phyloP scores from a whole-genome alignment of 2,888 invertebrate species.

The Elysia crispata region DNA sequence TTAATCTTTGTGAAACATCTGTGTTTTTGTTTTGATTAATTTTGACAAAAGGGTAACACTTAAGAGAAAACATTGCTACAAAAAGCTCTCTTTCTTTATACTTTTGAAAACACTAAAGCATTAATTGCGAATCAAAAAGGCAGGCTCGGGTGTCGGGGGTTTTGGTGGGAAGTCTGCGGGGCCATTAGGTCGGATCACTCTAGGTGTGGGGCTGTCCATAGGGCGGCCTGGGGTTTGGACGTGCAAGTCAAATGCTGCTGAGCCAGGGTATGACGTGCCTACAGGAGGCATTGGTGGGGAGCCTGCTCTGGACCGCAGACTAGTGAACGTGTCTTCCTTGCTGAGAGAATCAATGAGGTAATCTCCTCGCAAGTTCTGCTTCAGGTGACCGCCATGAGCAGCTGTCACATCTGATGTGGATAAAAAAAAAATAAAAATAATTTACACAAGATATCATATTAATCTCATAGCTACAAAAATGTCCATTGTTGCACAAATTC shows the following conservation, averaged over 20 bases:
- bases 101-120: too few species aligned
- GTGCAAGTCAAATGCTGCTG: not conserved
- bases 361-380: conserved; percentile 11
- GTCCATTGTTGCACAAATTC: too few species aligned
- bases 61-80: too few species aligned
- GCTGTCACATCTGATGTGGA: too few species aligned
- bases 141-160: not conserved
- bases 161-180: not conserved
- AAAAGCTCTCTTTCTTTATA: too few species aligned
- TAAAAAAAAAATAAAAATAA: too few species aligned
- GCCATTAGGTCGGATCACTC: not conserved
- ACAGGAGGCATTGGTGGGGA: conserved; percentile 34
- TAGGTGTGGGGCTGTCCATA: not conserved
- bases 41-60: too few species aligned
- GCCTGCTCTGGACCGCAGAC: conserved; percentile 34
- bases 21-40: too few species aligned
- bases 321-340: conserved; percentile 51
- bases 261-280: conserved; percentile 21
- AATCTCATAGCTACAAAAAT: too few species aligned
- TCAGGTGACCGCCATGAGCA: not conserved
- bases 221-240: not conserved
- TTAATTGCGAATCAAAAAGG: too few species aligned
- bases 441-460: too few species aligned
- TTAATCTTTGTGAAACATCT: too few species aligned
- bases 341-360: conserved; percentile 46